Percentiles rank a stretch among this genome's conserved stretches.
phyloP scores from a whole-genome alignment of 2,113 vertebrate genomes.

The Dromiciops gliroides region DNA sequence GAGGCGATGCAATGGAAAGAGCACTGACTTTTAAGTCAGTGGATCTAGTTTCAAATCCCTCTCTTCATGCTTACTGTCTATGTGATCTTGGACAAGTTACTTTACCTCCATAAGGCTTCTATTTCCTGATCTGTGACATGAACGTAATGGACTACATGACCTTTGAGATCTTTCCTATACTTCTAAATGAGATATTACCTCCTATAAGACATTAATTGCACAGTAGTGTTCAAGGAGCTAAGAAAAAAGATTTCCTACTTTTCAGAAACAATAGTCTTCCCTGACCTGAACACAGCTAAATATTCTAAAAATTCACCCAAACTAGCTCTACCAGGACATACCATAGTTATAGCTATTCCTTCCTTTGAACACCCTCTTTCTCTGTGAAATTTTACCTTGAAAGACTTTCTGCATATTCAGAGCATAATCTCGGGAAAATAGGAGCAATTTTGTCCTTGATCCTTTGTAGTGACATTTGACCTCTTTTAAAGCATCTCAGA shows the following conservation, averaged over 20 bases:
- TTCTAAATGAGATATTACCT: background rate
- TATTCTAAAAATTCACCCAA: background rate
- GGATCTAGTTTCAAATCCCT: background rate
- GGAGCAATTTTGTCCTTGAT: background rate
- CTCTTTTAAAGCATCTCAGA: constrained; percentile 24
- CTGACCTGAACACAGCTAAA: background rate
- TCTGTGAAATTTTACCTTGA: background rate
- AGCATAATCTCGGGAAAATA: background rate
- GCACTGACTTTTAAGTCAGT: background rate
- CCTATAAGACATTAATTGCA: background rate
- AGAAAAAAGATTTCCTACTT: background rate
- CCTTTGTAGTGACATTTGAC: background rate
- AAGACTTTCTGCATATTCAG: background rate
- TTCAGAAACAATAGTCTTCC: background rate
- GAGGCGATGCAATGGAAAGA: background rate
- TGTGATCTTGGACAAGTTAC: background rate
- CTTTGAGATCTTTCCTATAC: background rate
- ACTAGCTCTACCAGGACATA: constrained; percentile 30
- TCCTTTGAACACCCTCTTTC: background rate
- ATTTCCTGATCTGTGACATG: background rate
- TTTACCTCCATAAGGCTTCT: background rate
- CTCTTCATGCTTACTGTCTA: background rate
- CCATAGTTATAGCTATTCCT: background rate
- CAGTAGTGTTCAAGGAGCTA: background rate
- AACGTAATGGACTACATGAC: background rate